These are phyloP conservation scores for Premnoplex brunnescens DNA, from an alignment of 2,797 vertebrate species.

Conservation along the genomic window DNA sequence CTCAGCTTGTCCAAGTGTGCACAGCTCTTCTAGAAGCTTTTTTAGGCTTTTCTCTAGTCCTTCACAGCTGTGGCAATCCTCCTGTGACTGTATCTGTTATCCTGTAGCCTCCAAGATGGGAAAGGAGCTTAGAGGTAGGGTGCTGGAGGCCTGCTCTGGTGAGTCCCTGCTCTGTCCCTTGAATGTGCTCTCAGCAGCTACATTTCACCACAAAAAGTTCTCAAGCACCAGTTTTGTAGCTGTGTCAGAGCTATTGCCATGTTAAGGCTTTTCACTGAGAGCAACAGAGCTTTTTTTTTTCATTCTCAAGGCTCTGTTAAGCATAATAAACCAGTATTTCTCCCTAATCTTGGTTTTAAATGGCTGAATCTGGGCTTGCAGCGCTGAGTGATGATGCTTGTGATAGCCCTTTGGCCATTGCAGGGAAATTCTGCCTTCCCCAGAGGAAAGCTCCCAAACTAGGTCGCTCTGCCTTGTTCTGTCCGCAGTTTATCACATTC, in stretches of 20 bases:
- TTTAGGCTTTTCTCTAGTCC: not conserved
- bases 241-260: rapidly evolving
- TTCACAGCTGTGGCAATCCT: not conserved
- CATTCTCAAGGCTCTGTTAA: not conserved
- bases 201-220: rapidly evolving
- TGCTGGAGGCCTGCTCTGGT: not conserved
- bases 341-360: not conserved
- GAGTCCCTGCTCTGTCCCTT: not conserved
- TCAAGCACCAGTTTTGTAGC: rapidly evolving
- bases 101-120: not conserved
- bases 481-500: not conserved
- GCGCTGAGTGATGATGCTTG: not conserved
- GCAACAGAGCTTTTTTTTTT: not conserved
- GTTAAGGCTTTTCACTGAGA: not conserved
- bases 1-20: not conserved
- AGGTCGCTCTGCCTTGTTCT: not conserved
- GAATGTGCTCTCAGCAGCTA: not conserved
- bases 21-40: not conserved
- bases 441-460: not conserved
- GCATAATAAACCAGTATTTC: not conserved
- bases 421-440: not conserved
- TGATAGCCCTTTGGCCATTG: not conserved
- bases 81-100: not conserved
- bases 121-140: not conserved
- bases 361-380: not conserved